Evolutionary conservation across 2,113 vertebrate genomes (phyloP), one percentile per base, ranked within the genome.

Genomic region (Electrona antarctica): DNA sequence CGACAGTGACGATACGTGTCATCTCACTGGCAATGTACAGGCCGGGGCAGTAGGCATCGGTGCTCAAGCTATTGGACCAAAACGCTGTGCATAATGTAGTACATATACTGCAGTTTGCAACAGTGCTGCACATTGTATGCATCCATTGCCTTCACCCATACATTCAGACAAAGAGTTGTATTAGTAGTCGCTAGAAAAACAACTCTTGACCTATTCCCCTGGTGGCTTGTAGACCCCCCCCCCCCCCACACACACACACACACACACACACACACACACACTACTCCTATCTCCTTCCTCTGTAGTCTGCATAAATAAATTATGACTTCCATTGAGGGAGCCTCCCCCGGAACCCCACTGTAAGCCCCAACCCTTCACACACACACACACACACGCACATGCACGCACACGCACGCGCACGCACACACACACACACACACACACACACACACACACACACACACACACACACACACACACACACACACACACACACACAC

Each of bases 291-390:
- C 85, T 80, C 81, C 86, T 49, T 88, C 86, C 82, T 90, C 85
- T 85, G 85, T 89, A 89, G 88, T 87, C 81, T 76, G 74, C 82
- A 92, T 92, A 79, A 92, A 92, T 92, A 92, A 91, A 86, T 91
- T 72, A 92, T 91, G 87, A 89, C 58, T 46, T 62, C 45, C 64
- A 67, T 21, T n/a, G 2, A 47, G 74, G 66, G 61, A 81, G 84
- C 85, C 80, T 82, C 81, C 84, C 86, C 71, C 12, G 76, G 57
- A 87, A 86, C 77, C 64, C 66, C 13, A 76, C 64, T 80, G 85
- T 84, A 62, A 71, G 75, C 83, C 85, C 78, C 41, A 8, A 76
- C 79, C 76, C 78, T 64, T 73, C 5, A 4, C 21, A 28, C 55
- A 45, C 50, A 3, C 60, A 21, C 70, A 45, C 9, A 8, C 14